Evolutionary conservation across 2,888 invertebrate species (phyloP).

Genomic region (Limenitis camilla): DNA sequence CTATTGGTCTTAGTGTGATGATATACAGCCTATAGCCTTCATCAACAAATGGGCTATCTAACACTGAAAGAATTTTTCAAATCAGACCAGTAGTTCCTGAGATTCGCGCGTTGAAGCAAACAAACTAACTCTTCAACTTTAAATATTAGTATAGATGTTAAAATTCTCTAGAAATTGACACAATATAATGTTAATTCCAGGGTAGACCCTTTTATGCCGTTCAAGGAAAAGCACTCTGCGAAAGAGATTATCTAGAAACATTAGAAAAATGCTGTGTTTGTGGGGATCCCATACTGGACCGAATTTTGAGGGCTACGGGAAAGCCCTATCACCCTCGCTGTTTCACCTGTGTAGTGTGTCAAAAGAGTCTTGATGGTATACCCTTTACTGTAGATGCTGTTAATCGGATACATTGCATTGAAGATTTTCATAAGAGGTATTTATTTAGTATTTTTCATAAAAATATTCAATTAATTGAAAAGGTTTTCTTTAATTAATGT

Average conservation of each 20-base stretch:
- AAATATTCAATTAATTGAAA: not conserved
- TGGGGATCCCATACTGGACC: conserved; percentile 93
- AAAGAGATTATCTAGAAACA: conserved; percentile 95
- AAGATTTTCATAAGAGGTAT: conserved; percentile 97
- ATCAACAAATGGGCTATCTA: no score
- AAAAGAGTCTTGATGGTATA: conserved; percentile 96
- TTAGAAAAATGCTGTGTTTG: conserved; percentile 99
- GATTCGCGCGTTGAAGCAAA: no score
- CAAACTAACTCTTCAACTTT: no score
- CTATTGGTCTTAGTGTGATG: no score
- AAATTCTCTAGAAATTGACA: no score
- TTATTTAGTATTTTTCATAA: not conserved
- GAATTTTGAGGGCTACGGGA: conserved; percentile 95
- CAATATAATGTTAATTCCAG: conserved; percentile 54
- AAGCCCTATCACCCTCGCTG: conserved; percentile 98
- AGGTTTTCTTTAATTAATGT: no score
- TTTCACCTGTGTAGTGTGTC: conserved; percentile 96
- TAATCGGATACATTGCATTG: conserved; percentile 98
- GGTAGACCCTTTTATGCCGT: conserved; percentile 96
- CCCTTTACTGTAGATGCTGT: conserved; percentile 99
- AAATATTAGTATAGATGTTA: no score
- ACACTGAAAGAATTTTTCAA: no score
- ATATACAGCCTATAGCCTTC: no score
- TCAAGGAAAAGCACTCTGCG: conserved; percentile 96
- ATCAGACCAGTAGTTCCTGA: no score